Conservation (phyloP, 2,113 vertebrate genomes). For the Osmerus mordax region DNA sequence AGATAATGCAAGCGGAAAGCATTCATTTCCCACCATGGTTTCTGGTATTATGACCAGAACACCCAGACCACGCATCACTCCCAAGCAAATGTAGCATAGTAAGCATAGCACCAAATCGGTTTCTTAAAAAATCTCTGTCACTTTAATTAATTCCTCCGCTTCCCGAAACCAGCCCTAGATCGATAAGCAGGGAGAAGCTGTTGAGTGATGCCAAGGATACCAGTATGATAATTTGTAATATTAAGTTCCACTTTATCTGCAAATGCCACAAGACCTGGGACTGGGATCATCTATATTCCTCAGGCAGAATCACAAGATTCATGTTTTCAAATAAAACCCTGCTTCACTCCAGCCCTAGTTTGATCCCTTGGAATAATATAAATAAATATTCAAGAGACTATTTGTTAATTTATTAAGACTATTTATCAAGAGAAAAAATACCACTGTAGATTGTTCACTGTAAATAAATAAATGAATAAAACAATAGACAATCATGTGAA, state of each 20-base stretch:
- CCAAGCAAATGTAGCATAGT: conserved; percentile 41
- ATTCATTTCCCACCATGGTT: background rate
- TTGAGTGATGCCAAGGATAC: conserved; percentile 61
- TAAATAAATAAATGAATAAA: conserved; percentile 39
- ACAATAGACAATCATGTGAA: conserved; percentile 43
- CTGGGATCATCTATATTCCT: conserved; percentile 55
- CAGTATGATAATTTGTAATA: conserved; percentile 65
- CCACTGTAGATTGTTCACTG: conserved; percentile 47
- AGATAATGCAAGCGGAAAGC: too few species aligned
- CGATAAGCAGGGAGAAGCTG: conserved; percentile 47
- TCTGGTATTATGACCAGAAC: conserved; percentile 42
- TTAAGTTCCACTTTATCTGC: conserved; percentile 65
- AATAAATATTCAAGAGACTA: conserved; percentile 46
- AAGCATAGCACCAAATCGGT: conserved; percentile 55
- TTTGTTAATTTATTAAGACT: conserved; percentile 52
- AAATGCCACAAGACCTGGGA: conserved; percentile 53
- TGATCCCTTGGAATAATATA: conserved; percentile 59
- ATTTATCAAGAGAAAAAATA: conserved; percentile 30
- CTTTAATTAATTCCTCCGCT: conserved; percentile 65
- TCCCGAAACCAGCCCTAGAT: conserved; percentile 54
- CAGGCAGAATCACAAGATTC: conserved; percentile 56
- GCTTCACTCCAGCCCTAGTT: conserved; percentile 45
- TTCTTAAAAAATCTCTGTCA: conserved; percentile 61
- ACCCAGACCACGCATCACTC: conserved; percentile 59
- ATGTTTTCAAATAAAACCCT: conserved; percentile 69